Evolutionary conservation across 2,888 invertebrate species (phyloP), one percentile per base, ranked within the genome.

Genomic region (Drosophila nr. perissopoda): DNA sequence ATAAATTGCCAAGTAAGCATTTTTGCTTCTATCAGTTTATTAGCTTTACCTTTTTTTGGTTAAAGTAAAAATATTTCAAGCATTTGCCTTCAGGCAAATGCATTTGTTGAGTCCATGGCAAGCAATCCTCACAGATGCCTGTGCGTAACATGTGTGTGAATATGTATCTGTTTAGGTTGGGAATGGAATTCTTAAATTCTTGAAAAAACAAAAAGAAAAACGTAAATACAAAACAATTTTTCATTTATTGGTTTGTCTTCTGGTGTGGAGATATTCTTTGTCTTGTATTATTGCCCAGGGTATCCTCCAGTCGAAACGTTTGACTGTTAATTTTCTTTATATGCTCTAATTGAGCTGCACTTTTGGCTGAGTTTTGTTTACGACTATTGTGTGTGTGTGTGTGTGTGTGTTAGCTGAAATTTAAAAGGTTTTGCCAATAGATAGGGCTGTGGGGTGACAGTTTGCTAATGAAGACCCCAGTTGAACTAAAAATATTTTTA

Each of bases 401-500:
- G 42, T 46, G 18, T 29, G 8, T 48, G 25, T 21, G 42, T 46
- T 1, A 21, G 46, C 21, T 25, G 2, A 21, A 51, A 29, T n/a
- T n/a, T 18, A 51, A 51, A 29, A 51, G n/a, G 51, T 18, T 16
- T 16, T 36, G 53, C 25, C 53, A 53, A 34, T 53, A 8, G 49
- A 10, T 2, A 5, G 18, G 4, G 53, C 8, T 53, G 21, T 31
- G 33, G 18, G 33, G 29, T 11, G 58, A 53, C 59, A 54, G 51
- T 33, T 36, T 48, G 48, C 38, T 58, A 68, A 65, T 11, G 33
- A 33, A 33, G 33, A 33, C 33, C 33, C 66, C 70, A 78, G 62
- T 64, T 42, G 53, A 63, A 65, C 59, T 40, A 31, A 66, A 70
- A 73, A 79, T 79, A 68, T 53, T 79, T 81, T 81, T 58, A 69